Evolutionary conservation across 1,140 invertebrate genomes (phyloP), one percentile per base, ranked within the genome.

Genomic region (Ericerus pela): DNA sequence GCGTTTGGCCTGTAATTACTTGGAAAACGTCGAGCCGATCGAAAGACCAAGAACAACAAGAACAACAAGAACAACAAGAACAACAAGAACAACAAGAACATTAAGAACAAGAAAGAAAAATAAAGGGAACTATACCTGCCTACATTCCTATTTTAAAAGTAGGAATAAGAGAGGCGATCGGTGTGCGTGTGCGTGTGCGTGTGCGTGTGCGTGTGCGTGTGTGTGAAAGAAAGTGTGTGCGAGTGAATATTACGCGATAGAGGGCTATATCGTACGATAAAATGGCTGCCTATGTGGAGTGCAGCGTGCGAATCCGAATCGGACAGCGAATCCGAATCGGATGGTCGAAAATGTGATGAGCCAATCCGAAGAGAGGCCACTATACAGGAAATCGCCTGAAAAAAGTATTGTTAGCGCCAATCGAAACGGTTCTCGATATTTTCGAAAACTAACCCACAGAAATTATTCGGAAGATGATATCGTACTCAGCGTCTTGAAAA

Each of bases 351-450:
- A 24, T 47, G 72, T 69, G 54, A 79, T 78, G 77, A 79, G 78
- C 67, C 73, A 76, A 22, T 76, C 73, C 41, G 76, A 78, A 64
- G 76, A 79, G 65, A 76, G 78, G 59, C 73, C 71, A 53, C 65
- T 79, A 37, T 79, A 75, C 61, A 67, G 76, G 52, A 76, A 76
- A 63, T 77, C 76, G 54, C 70, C 76, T 26, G 76, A 76, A 62
- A 66, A 24, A 47, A 47, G 20, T 8, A 24, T 47, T 78, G n/a
- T 53, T 28, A 37, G 43, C 22, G 22, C 41, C 26, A 36, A 26
- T 51, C 18, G 2, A 22, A 26, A 16, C 24, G 37, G 26, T 26
- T 51, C 16, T 28, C 54, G 57, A 29, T 22, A 36, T 20, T 22
- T 12, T 4, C 18, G 26, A n/a, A 31, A 28, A 24, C 6, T 5